Percentiles rank a stretch among this genome's conserved stretches.
These are phyloP conservation scores for Zaprionus bogoriensis DNA, from an alignment of 2,888 invertebrate species.

Conservation along the genomic window DNA sequence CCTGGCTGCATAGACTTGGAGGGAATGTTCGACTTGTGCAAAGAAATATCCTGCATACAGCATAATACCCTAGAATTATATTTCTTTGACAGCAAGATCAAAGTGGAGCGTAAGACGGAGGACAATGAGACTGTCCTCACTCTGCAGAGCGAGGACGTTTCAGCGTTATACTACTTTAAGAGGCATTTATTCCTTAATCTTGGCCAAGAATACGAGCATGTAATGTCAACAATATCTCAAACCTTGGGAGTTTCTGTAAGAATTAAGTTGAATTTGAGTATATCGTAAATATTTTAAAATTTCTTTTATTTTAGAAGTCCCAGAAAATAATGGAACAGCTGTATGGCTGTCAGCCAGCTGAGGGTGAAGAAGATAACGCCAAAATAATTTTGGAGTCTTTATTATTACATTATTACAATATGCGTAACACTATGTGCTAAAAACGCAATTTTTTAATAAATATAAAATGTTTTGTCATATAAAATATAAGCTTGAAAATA, in stretches of 20 bases:
- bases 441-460: slow-evolving; percentile 37
- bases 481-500: too few relatives aligned
- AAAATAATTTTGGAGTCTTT: slow-evolving; percentile 63
- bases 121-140: slow-evolving; percentile 9
- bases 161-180: slow-evolving; percentile 64
- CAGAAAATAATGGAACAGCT: slow-evolving; percentile 70
- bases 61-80: slow-evolving; percentile 29
- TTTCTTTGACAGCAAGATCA: slow-evolving; percentile 43
- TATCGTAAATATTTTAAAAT: neutral
- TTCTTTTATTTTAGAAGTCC: slow-evolving; percentile 56
- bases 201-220: neutral
- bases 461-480: neutral
- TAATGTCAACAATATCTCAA: too few relatives aligned
- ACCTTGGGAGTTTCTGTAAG: slow-evolving; percentile 54
- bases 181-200: slow-evolving; percentile 47
- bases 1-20: slow-evolving; percentile 6
- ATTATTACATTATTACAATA: slow-evolving; percentile 60
- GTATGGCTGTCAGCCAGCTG: slow-evolving; percentile 44
- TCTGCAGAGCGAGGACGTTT: slow-evolving; percentile 41
- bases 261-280: too few relatives aligned
- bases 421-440: slow-evolving; percentile 61
- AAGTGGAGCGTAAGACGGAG: neutral
- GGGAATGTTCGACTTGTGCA: slow-evolving; percentile 30
- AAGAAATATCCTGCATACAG: neutral
- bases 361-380: slow-evolving; percentile 14